These are phyloP conservation scores for Odontocerum albicorne DNA, from an alignment of 2,888 invertebrate genomes.

Conservation along the genomic window DNA sequence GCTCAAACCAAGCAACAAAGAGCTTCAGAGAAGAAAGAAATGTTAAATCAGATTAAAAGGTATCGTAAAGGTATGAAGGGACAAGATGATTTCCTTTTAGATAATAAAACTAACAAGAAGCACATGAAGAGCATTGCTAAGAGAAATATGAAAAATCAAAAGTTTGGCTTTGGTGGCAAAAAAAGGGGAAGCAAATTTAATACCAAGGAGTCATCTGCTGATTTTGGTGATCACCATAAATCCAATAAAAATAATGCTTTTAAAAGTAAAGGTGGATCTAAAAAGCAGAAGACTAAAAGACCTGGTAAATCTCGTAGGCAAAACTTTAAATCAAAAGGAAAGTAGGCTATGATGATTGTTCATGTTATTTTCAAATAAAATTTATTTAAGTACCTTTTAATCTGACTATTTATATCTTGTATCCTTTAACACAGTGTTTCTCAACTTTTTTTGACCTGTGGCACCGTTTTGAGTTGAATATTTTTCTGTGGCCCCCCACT, in stretches of 20 bases:
- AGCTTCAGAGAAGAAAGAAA: constrained; percentile 87
- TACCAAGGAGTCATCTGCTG: constrained; percentile 75
- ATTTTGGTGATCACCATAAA: constrained; percentile 62
- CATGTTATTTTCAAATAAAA: neutral
- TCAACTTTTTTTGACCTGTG: too few species aligned
- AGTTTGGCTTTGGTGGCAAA: constrained; percentile 95
- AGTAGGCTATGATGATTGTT: constrained; percentile 9
- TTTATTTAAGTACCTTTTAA: too few species aligned
- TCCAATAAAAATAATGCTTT: constrained; percentile 48
- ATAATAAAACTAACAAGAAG: constrained; percentile 47
- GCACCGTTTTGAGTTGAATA: too few species aligned
- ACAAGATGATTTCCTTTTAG: constrained; percentile 80
- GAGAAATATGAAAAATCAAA: constrained; percentile 74
- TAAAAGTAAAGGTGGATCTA: constrained; percentile 49
- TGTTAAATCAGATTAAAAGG: constrained; percentile 91
- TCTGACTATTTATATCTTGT: too few species aligned
- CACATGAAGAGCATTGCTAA: constrained; percentile 51
- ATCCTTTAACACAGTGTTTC: too few species aligned
- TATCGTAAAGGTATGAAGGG: constrained; percentile 83
- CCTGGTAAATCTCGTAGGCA: constrained; percentile 58
- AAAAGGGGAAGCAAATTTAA: constrained; percentile 89
- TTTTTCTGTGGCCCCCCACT: too few species aligned
- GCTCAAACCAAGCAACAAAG: constrained; percentile 82
- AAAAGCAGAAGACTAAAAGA: constrained; percentile 52
- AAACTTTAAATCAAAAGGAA: constrained; percentile 27